Conservation (phyloP, 2,888 invertebrate genomes). For the Orchesella flavescens region DNA sequence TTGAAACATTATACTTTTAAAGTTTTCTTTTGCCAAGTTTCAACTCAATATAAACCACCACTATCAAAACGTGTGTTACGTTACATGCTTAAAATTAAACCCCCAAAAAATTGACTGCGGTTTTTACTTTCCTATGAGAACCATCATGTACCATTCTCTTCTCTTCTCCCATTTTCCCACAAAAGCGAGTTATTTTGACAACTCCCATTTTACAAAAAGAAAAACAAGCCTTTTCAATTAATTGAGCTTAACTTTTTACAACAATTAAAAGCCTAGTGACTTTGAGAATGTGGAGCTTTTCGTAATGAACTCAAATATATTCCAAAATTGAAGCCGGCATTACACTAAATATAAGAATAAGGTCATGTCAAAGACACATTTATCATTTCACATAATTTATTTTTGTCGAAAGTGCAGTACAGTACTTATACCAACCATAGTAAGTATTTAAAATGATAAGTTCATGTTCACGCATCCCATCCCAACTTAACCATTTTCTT, state of each 20-base stretch:
- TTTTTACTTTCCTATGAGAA: constrained; percentile 24
- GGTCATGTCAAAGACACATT: neutral
- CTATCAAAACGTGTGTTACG: no score
- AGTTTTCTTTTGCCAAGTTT: neutral
- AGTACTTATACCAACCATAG: no score
- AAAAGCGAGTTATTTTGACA: constrained; percentile 7
- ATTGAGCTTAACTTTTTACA: no score
- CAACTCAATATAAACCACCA: no score
- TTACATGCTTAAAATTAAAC: constrained; percentile 1
- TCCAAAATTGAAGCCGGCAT: no score
- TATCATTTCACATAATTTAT: neutral
- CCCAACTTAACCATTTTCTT: neutral
- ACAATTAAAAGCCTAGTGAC: no score
- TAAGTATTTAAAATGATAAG: no score
- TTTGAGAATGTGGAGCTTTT: no score
- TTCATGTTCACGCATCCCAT: no score
- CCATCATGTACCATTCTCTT: constrained; percentile 2
- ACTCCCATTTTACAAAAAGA: neutral
- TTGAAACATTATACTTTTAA: neutral
- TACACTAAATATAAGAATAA: no score
- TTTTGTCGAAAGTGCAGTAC: neutral
- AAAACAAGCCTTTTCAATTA: neutral
- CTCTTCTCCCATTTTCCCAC: neutral
- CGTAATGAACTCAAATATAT: no score
- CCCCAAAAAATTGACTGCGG: constrained; percentile 1